phyloP scores from a whole-genome alignment of 2,797 vertebrate species.

The Sebastes variabilis region DNA sequence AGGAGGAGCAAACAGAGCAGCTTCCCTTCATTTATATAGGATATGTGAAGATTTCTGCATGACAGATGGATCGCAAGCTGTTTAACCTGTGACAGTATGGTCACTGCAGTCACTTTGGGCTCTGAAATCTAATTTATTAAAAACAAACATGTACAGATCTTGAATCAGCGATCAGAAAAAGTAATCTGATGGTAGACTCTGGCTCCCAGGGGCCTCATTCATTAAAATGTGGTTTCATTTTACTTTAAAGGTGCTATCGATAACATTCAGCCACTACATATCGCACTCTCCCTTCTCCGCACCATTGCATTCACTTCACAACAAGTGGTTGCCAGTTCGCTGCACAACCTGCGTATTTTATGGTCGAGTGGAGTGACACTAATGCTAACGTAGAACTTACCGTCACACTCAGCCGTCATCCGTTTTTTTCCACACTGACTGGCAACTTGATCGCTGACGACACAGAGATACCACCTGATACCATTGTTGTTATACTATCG shows the following conservation, averaged over 20 bases:
- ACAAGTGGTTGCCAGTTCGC: too few species aligned
- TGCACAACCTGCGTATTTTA: too few species aligned
- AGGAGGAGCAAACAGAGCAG: neutral
- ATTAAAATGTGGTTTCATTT: conserved; percentile 17
- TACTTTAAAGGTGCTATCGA: neutral
- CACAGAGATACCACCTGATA: too few species aligned
- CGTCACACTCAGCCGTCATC: too few species aligned
- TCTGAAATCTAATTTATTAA: neutral
- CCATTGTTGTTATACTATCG: too few species aligned
- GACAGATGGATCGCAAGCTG: neutral
- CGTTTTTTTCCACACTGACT: too few species aligned
- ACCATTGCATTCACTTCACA: too few species aligned
- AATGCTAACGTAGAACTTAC: too few species aligned
- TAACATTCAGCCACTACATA: too few species aligned
- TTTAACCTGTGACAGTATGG: neutral
- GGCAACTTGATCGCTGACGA: too few species aligned
- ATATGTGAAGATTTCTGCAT: neutral
- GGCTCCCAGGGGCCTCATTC: conserved; percentile 44
- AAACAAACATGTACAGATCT: neutral
- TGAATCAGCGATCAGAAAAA: conserved; percentile 5
- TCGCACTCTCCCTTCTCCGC: too few species aligned
- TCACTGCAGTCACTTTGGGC: neutral
- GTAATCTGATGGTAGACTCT: neutral
- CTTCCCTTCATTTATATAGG: neutral
- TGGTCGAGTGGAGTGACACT: too few species aligned